A percentile compares a stretch with the other conserved stretches of the same genome.
These are phyloP conservation scores for Gobio gobio DNA, from an alignment of 2,113 vertebrate genomes.

Conservation along the genomic window DNA sequence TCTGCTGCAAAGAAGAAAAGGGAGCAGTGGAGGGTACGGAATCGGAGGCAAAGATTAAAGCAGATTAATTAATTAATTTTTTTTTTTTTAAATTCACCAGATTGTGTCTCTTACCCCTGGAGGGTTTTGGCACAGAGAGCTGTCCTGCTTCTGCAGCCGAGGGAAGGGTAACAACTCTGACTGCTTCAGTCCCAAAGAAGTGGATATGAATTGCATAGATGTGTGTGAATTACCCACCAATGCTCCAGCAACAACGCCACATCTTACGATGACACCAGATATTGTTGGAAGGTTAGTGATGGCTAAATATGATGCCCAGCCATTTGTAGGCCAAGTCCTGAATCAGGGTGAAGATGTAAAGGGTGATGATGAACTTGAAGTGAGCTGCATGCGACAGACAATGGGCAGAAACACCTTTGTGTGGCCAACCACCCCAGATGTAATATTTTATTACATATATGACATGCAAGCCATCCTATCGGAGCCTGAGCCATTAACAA, in stretches of 20 bases:
- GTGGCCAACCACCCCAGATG: not conserved
- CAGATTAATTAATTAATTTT: too few relatives aligned
- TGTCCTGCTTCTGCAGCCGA: conserved; percentile 2
- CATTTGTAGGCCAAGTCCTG: not conserved
- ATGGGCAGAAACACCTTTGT: not conserved
- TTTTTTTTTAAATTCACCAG: not conserved
- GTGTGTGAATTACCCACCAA: not conserved
- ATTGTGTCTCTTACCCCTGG: not conserved
- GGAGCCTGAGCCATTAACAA: too few relatives aligned
- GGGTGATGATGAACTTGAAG: not conserved
- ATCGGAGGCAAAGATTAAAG: too few relatives aligned
- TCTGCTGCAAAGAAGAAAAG: too few relatives aligned
- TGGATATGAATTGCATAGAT: not conserved
- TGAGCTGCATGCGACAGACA: not conserved
- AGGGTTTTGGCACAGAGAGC: not conserved
- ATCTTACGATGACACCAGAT: not conserved
- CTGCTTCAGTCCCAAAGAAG: not conserved
- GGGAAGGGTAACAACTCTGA: not conserved
- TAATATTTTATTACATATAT: not conserved
- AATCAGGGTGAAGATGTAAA: too few relatives aligned
- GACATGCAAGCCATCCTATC: too few relatives aligned
- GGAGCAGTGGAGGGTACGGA: too few relatives aligned
- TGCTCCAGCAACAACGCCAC: not conserved
- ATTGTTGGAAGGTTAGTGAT: not conserved
- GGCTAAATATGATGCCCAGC: not conserved